Base-by-base conservation (phyloP, 1,140 invertebrate species). In the Probaryconus sp. region DNA sequence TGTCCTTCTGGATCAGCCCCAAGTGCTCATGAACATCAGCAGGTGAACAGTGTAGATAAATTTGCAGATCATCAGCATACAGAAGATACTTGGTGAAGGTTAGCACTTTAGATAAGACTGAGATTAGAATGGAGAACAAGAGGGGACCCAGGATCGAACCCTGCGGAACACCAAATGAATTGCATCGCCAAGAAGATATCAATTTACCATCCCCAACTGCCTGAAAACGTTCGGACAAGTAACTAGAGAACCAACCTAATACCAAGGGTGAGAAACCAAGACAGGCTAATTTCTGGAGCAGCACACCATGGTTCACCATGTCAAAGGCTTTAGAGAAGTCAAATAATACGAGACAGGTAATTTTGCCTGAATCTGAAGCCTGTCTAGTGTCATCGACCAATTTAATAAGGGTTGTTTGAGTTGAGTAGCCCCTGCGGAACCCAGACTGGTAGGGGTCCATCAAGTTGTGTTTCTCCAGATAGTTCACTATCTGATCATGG, bases 261-360 rank as follows among this genome's bases (percentile, higher is more conserved):
- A 37, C 13, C 2, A 14, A 2, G 7, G 3, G 10, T 5, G 10
- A 37, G 14, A n/a, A 37, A 5, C 33, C 33, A 3, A 37, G 7
- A 3, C 1, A 14, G 2, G 2, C 7, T 5, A 37, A 9, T 37
- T 37, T 37, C 5, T 3, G 0, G 21, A 20, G 14, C 1, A 55
- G 18, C 5, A 37, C 1, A 0, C 4, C 1, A 26, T 55, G 50
- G 5, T 40, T 11, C 0, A 55, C 50, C 1, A 33, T 5, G 9
- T 55, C 33, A 26, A 55, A 55, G 1, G 50, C 35, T 38, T 55
- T 55, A 1, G 50, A 24, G 10, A 55, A 38, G 9, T 55, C 50
- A 14, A 55, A 55, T 11, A 55, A 38, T 1, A 55, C 10, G 0
- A 35, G 17, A 2, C 38, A 13, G 1, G 50, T 55, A 6, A 55